Evolutionary conservation across 2,888 invertebrate species (phyloP), one percentile per base, ranked within the genome.

Genomic region (Apocheima hispidaria): DNA sequence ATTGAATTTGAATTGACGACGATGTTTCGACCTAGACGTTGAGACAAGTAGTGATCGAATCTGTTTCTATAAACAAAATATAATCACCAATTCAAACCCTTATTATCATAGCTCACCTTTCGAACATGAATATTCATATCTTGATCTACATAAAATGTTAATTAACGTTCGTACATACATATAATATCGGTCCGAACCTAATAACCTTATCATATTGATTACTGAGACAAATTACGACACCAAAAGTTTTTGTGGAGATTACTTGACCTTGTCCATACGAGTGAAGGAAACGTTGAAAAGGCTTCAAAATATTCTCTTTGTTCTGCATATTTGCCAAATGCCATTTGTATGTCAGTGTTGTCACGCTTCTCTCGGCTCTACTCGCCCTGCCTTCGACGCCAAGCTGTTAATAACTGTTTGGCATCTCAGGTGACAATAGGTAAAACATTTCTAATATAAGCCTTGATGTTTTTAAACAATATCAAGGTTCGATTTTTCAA

Each of bases 331-430:
- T 82, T 80, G 74, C 79, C 74, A 84, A 86, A 86, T 86, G 81
- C 77, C 84, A 83, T 77, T 82, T 83, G 82, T 83, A 82, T 83
- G 84, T 79, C 82, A 82, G 74, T 63, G 77, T 68, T 82, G 84
- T 83, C 83, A 78, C 81, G 78, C 69, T 79, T 64, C 62, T 65
- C 49, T 65, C 20, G 55, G 21, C 62, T 41, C 30, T 50, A 35
- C 12, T 10, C 12, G 43, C 36, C 54, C 49, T 30, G 36, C 44
- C 50, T 43, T 38, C 33, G 50, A 14, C 14, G 38, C 41, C 7
- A 21, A 41, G 18, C 30, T 12, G 30, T n/a, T 9, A 18, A 5
- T 40, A 43, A 44, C 14, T 53, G 36, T 28, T 55, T 28, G 28
- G 28, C 28, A 55, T 43, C 28, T 20, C 36, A 28, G 28, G 41